Conservation (phyloP, 2,888 invertebrate species). For the Salpingus planirostris region DNA sequence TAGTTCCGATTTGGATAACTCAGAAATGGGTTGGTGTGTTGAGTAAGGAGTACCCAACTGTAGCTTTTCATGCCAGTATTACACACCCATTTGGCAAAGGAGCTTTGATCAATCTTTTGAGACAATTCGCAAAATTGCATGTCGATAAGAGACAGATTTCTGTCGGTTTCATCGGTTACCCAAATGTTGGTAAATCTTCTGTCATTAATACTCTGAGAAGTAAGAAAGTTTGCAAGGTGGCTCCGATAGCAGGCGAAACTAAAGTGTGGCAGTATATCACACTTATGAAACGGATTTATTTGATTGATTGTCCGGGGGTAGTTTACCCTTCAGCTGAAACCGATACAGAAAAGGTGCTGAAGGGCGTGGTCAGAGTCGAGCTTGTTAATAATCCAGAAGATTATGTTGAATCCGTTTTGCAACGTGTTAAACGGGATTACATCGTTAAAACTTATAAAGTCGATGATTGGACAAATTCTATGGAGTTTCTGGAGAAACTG, state of each 20-base stretch:
- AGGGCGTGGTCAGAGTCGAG: conserved; percentile 96
- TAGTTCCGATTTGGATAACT: conserved; percentile 97
- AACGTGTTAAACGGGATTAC: conserved; percentile 83
- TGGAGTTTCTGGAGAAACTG: conserved; percentile 86
- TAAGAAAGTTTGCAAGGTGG: conserved; percentile 97
- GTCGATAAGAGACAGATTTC: conserved; percentile 97
- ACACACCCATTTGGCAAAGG: conserved; percentile 99
- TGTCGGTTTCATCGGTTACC: conserved; percentile 98
- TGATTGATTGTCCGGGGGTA: conserved; percentile 98
- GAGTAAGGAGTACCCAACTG: conserved; percentile 91
- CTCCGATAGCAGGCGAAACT: conserved; percentile 96
- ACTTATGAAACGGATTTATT: conserved; percentile 90
- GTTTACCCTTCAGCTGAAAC: conserved; percentile 96
- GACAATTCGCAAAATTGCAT: conserved; percentile 92
- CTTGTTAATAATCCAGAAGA: conserved; percentile 90
- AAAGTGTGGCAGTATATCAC: conserved; percentile 99
- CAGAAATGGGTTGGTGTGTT: conserved; percentile 95
- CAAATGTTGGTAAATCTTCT: conserved; percentile 98
- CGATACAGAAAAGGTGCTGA: conserved; percentile 89
- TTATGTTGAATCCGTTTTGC: conserved; percentile 79
- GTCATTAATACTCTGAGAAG: conserved; percentile 93
- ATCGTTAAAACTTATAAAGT: conserved; percentile 85
- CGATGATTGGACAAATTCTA: conserved; percentile 66
- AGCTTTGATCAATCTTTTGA: conserved; percentile 86
- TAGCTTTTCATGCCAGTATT: conserved; percentile 97